Percentiles rank a stretch among this genome's conserved stretches.
Conservation (phyloP, 2,113 vertebrate species). For the Laterallus jamaicensis region DNA sequence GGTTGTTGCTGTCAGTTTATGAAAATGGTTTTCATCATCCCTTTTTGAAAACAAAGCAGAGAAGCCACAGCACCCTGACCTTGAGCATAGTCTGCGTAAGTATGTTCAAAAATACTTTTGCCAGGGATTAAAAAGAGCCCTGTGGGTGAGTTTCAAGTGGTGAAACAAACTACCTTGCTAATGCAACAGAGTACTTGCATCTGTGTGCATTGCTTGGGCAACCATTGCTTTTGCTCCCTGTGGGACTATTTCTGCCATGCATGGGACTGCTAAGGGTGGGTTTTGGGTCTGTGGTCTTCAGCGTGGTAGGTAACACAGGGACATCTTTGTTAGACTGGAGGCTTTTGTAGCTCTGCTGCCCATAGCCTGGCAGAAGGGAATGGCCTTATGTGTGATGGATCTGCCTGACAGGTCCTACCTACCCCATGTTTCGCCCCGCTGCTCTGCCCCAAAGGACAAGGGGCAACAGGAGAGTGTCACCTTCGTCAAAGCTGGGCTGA, state of each 20-base stretch:
- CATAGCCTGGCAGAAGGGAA: not conserved
- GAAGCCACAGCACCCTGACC: not conserved
- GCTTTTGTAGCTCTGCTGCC: not conserved
- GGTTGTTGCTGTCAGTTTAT: not conserved
- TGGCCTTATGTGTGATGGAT: not conserved
- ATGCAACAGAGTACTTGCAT: not conserved
- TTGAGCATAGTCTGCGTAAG: not conserved
- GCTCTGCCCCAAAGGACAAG: not conserved
- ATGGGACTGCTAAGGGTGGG: not conserved
- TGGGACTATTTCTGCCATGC: not conserved
- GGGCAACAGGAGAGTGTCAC: not conserved
- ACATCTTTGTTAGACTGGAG: not conserved
- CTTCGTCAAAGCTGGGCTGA: not conserved
- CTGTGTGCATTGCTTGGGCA: not conserved
- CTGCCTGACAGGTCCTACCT: not conserved
- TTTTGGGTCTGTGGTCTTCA: not conserved
- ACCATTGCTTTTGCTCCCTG: not conserved
- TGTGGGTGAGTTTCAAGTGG: not conserved
- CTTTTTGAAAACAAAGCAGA: slow-evolving; percentile 12
- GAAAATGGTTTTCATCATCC: not conserved
- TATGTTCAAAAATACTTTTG: not conserved
- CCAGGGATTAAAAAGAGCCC: not conserved
- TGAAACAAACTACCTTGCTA: not conserved
- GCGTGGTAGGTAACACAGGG: not conserved
- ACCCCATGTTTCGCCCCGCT: too few relatives aligned